Percentiles rank a stretch among this genome's conserved stretches.
phyloP scores from a whole-genome alignment of 2,113 vertebrate genomes.

The Gymnarchus niloticus region DNA sequence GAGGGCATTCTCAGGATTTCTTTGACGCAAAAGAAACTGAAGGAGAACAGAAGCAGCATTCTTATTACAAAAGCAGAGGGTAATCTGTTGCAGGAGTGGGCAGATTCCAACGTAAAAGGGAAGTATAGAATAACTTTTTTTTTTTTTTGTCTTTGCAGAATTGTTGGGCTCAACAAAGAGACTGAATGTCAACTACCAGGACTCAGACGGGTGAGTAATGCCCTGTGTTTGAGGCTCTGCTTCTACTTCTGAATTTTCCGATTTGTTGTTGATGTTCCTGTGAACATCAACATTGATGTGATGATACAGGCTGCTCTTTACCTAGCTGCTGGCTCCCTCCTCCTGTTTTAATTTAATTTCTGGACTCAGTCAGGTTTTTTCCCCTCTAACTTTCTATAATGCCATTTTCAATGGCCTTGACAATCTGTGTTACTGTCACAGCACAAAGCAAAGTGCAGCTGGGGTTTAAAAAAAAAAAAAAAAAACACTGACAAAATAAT shows the following conservation, averaged over 20 bases:
- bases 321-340: background rate
- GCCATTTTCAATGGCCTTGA: background rate
- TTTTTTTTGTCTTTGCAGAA: constrained; percentile 50
- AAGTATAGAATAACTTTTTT: background rate
- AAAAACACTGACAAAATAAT: background rate
- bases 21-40: background rate
- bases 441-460: background rate
- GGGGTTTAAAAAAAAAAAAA: background rate
- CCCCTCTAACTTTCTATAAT: background rate
- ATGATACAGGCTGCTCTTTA: background rate
- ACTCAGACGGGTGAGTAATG: constrained; percentile 62
- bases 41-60: background rate
- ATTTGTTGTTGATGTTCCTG: background rate
- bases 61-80: background rate
- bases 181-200: constrained; percentile 69
- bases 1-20: background rate
- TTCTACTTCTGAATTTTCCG: background rate
- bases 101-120: background rate
- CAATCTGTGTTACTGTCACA: background rate
- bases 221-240: background rate
- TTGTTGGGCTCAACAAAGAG: constrained; percentile 66
- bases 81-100: background rate
- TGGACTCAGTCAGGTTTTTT: background rate
- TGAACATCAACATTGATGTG: background rate
- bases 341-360: background rate